Base-by-base conservation (phyloP, 2,888 invertebrate species). In the Amiota communis region DNA sequence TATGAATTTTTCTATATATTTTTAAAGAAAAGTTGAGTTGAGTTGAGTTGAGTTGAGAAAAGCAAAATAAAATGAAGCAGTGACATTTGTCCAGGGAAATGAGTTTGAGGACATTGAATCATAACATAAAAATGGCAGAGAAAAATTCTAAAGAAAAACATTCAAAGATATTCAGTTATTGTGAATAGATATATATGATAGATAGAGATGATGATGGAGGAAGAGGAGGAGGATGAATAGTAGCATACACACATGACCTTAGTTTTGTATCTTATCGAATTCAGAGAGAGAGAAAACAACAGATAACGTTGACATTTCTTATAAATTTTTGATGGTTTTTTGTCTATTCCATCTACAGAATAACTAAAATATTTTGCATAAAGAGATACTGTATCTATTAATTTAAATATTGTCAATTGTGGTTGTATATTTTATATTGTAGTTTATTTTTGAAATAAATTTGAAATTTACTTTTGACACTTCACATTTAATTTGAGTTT, bases 321-420 rank as follows among this genome's bases (percentile, higher is more conserved):
- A 80, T 77, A 76, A 77, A 75, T 77, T 76, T 82, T 79, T 79
- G 65, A 79, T 76, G 74, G 63, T 73, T 76, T 82, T 75, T 72
- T 76, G 36, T 36, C 6, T 36, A 36, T 1, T 6, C 36, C 76
- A 71, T 71, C 59, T 53, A 36, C 36, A 68, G 67, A 51, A 68
- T 51, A 68, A 23, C n/a, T 20, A 12, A 10, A n/a, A 23, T 53
- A 13, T 51, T 12, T 59, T 68, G 36, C 8, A 46, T 67, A 2
- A 36, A 20, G 13, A 23, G 13, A 23, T 53, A 20, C 8, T 51
- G 13, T 49, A 23, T 23, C 23, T 68, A 20, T 53, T 53, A n/a
- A 23, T 20, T 51, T 68, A 17, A 23, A 12, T 20, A 68, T 68
- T 68, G 67, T 17, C 17, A 68, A 15, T 20, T 48, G 15, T 48